Evolutionary conservation across 2,888 invertebrate species (phyloP).

Genomic region (Lordiphosa andalusiaca): DNA sequence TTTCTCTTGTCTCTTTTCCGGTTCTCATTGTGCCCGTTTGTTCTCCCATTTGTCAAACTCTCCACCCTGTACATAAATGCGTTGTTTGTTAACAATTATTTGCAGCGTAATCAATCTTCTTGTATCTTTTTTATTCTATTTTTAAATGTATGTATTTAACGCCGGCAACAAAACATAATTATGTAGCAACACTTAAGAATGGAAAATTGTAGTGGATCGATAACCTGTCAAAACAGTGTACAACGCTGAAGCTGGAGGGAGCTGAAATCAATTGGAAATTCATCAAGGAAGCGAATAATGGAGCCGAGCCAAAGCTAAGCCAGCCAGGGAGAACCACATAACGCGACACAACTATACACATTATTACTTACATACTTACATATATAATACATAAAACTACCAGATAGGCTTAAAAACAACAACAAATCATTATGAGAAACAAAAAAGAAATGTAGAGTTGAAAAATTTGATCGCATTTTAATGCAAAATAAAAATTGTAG

Average conservation of each 20-base stretch:
- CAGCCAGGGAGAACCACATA: slow-evolving; percentile 37
- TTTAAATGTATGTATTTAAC: slow-evolving; percentile 70
- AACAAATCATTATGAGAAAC: slow-evolving; percentile 57
- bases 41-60: too few species aligned
- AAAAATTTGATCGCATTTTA: slow-evolving; percentile 63
- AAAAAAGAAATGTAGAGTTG: slow-evolving; percentile 60
- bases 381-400: slow-evolving; percentile 54
- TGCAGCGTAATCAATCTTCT: slow-evolving; percentile 77
- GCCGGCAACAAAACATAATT: slow-evolving; percentile 62
- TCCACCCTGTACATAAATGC: slow-evolving; percentile 9
- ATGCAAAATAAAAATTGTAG: slow-evolving; percentile 50
- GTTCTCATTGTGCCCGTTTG: slow-evolving; percentile 9
- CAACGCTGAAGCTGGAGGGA: slow-evolving; percentile 29
- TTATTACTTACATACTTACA: slow-evolving; percentile 70
- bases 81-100: slow-evolving; percentile 41
- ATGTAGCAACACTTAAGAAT: slow-evolving; percentile 66
- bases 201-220: slow-evolving; percentile 61
- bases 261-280: slow-evolving; percentile 14
- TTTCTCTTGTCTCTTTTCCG: slow-evolving; percentile 59
- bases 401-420: slow-evolving; percentile 50
- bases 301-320: slow-evolving; percentile 20
- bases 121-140: slow-evolving; percentile 66
- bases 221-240: slow-evolving; percentile 20
- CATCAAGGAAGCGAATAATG: neutral
- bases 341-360: slow-evolving; percentile 56